These are phyloP conservation scores for Acanthisitta chloris DNA, from an alignment of 2,113 vertebrate genomes.

Conservation along the genomic window DNA sequence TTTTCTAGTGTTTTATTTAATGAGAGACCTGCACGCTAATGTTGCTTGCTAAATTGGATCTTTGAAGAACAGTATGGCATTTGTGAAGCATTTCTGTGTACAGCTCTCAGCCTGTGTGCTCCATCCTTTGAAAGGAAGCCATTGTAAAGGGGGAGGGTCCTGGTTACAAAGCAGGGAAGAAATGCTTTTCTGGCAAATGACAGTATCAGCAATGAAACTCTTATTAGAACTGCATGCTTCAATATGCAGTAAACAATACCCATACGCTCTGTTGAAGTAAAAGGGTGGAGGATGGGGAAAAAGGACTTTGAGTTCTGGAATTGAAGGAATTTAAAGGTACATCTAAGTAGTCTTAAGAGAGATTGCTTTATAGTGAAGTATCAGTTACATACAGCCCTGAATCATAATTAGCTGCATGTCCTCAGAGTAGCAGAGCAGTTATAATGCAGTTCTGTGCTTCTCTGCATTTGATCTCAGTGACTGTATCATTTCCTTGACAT, in stretches of 20 bases:
- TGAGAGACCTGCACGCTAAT: not conserved
- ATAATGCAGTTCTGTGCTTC: not conserved
- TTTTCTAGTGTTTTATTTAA: not conserved
- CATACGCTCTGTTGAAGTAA: not conserved
- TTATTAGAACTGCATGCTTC: not conserved
- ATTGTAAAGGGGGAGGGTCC: not conserved
- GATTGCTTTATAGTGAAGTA: not conserved
- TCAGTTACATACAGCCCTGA: not conserved
- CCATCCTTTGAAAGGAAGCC: slow-evolving; percentile 34
- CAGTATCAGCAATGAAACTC: not conserved
- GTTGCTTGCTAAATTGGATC: not conserved
- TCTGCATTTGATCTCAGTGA: not conserved
- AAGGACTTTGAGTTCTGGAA: not conserved
- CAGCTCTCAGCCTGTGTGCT: not conserved
- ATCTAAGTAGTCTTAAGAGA: not conserved
- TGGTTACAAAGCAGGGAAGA: not conserved
- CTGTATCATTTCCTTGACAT: not conserved
- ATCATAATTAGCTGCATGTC: not conserved
- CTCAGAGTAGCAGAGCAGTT: not conserved
- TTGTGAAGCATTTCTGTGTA: not conserved
- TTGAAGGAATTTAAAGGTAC: not conserved
- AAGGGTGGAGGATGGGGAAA: not conserved
- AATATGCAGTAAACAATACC: not conserved
- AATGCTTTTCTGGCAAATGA: not conserved
- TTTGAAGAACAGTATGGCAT: not conserved